Conservation (phyloP, 2,797 vertebrate genomes). For the Lacerta agilis region DNA sequence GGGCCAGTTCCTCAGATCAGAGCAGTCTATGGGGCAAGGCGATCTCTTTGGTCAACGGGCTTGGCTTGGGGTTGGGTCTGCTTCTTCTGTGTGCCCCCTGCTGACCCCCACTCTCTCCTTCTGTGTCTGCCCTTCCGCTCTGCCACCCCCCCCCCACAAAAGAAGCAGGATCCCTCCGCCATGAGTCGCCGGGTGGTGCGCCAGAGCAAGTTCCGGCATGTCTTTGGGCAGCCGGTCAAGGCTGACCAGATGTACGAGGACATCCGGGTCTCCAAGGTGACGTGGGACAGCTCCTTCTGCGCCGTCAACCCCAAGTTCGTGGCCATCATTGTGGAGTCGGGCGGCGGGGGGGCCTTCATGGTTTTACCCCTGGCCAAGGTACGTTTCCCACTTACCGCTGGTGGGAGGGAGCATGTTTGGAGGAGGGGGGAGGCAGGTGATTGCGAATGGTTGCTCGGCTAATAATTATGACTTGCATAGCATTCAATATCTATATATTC, state of each 20-base stretch:
- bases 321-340: constrained; percentile 96
- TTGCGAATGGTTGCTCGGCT: no score
- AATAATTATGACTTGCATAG: neutral
- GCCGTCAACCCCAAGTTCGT: constrained; percentile 97
- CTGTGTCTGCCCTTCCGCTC: neutral
- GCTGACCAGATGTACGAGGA: constrained; percentile 96
- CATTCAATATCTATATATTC: neutral
- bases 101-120: neutral
- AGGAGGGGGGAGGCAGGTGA: neutral
- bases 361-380: constrained; percentile 93
- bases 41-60: no score
- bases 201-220: constrained; percentile 98
- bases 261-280: constrained; percentile 98
- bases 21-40: neutral
- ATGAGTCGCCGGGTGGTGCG: constrained; percentile 99
- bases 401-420: rapidly evolving
- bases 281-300: constrained; percentile 98
- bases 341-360: constrained; percentile 94
- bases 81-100: rapidly evolving
- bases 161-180: constrained; percentile 65
- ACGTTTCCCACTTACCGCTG: constrained; percentile 11
- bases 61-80: no score
- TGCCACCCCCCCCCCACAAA: neutral
- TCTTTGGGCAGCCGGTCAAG: constrained; percentile 95
- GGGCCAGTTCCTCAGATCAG: neutral